Evolutionary conservation across 2,888 invertebrate species (phyloP), one percentile per base, ranked within the genome.

Genomic region (Eulithis prunata): DNA sequence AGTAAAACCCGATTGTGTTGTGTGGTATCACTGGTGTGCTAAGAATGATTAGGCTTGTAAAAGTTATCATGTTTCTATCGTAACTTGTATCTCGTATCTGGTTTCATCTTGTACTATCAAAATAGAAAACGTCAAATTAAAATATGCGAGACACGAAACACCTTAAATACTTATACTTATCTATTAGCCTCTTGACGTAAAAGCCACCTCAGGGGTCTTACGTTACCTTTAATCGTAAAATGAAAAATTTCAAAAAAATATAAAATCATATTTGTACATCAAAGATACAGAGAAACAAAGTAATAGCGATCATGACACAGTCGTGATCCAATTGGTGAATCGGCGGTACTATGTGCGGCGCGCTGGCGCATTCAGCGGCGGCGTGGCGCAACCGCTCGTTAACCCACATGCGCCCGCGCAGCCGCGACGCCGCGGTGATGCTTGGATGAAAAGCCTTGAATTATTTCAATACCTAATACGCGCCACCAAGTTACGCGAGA

Each of bases 311-410:
- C 77, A 76, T 78, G 77, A 75, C 76, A 77, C 70, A 75, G 74
- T 81, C 77, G 77, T 78, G 79, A 78, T 80, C 78, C 77, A 75
- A 78, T 78, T 79, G 78, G 70, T 72, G 71, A 61, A 64, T 69
- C 71, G 69, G 57, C 46, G 56, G 52, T 56, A 60, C 68, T 63
- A 60, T 66, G 63, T 60, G 75, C 73, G 57, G 75, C 66, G 75
- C 62, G 77, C 65, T 62, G 75, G 75, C 62, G 72, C 68, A 69
- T 70, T 73, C 75, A 68, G 71, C 68, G 64, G 71, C 86, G 88
- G 71, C 66, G 74, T 69, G 87, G 81, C 85, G 88, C 86, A 89
- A 88, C 80, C 70, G 80, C 86, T 90, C 90, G 90, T 89, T 90
- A 90, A 89, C 90, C 90, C 88, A 90, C 89, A 89, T 89, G 84